Evolutionary conservation across 2,888 invertebrate species (phyloP), one percentile per base, ranked within the genome.

Genomic region (Chloroclysta siterata): DNA sequence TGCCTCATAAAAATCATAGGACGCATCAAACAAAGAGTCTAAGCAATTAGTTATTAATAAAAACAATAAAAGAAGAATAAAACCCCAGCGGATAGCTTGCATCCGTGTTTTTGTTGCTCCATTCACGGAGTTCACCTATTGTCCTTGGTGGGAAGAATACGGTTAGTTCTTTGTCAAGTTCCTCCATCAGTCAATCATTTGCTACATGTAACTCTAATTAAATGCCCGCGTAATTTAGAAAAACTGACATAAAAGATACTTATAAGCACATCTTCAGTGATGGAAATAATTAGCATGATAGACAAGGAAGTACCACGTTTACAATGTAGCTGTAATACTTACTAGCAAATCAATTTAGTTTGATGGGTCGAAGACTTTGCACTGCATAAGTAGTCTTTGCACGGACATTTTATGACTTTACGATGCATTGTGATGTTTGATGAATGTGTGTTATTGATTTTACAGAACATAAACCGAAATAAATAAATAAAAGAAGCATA

Each of bases 91-190:
- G 76, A 60, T 58, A 69, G 72, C 69, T 74, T 64, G 79, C 85
- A 85, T 89, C 88, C 87, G 87, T 70, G 84, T 88, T 85, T 87
- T 88, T 88, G 87, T 88, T 81, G 69, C 53, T 63, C 81, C 80
- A 78, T 86, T 85, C 79, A 81, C 77, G 81, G 80, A 72, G 70
- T 75, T 80, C 71, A 75, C 71, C 80, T 71, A 86, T 88, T 88
- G 84, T 87, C 81, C 81, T 81, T 75, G 71, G 64, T 72, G 72
- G 74, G 72, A 76, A 62, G 61, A 65, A 48, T 47, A 59, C 44
- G 42, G 15, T 36, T 15, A 39, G 44, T 51, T 65, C 65, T 61
- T 55, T 59, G 65, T 58, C 57, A 61, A 58, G 61, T 65, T 65
- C 60, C 57, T 54, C 41, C 22, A 39, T 15, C 56, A 28, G 39